These are phyloP conservation scores for Amphiprion percula DNA, from an alignment of 2,113 vertebrate species.

Conservation along the genomic window DNA sequence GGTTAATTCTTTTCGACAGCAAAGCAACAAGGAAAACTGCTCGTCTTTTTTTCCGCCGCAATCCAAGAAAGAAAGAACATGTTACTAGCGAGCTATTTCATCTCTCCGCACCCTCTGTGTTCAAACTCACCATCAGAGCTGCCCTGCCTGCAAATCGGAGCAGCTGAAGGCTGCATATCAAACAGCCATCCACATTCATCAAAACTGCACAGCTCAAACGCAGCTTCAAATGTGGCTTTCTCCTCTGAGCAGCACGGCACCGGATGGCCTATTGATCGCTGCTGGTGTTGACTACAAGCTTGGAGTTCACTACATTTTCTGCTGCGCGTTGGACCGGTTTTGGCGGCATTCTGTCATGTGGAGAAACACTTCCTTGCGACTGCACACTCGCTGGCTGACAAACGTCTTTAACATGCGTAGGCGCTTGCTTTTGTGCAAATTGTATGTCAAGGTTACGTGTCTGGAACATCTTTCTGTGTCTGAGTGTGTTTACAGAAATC, in stretches of 20 bases:
- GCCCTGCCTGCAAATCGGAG: slow-evolving; percentile 30
- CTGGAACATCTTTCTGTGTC: no score
- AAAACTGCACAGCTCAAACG: slow-evolving; percentile 35
- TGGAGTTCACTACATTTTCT: no score
- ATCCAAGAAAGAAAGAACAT: slow-evolving; percentile 15
- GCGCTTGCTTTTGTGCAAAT: no score
- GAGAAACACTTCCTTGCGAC: no score
- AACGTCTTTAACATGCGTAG: no score
- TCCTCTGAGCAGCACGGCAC: slow-evolving; percentile 53
- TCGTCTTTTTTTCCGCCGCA: slow-evolving; percentile 23
- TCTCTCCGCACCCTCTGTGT: slow-evolving; percentile 29
- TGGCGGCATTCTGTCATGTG: no score
- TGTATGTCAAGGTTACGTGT: no score
- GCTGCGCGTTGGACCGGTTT: no score
- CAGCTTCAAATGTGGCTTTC: slow-evolving; percentile 58
- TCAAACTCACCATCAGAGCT: slow-evolving; percentile 45
- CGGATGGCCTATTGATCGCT: slow-evolving; percentile 54
- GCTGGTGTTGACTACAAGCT: slow-evolving; percentile 28
- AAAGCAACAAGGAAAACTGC: slow-evolving; percentile 6
- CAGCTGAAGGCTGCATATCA: slow-evolving; percentile 63
- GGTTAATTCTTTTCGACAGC: slow-evolving; percentile 33
- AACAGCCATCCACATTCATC: slow-evolving; percentile 54
- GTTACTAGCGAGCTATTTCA: slow-evolving; percentile 58
- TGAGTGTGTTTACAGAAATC: no score
- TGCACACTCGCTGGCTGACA: no score